phyloP scores from a whole-genome alignment of 2,888 invertebrate genomes.

The Gasteruption jaculator region DNA sequence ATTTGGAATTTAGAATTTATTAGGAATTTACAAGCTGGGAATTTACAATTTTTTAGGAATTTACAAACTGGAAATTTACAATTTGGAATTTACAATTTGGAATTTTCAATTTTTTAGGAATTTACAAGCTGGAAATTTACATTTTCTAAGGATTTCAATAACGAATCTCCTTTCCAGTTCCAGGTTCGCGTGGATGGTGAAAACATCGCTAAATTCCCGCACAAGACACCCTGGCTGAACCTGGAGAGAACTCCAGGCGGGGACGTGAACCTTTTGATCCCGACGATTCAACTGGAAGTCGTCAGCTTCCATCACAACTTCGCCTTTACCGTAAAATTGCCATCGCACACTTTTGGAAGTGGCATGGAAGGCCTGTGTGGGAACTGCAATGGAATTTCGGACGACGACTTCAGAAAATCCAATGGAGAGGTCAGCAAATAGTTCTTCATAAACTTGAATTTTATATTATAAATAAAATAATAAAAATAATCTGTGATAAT shows the following conservation, averaged over 20 bases:
- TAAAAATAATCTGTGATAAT: not conserved
- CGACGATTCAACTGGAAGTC: constrained; percentile 71
- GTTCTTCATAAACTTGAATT: not conserved
- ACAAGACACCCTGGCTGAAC: constrained; percentile 61
- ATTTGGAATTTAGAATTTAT: no score
- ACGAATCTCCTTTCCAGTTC: constrained; percentile 44
- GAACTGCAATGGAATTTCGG: constrained; percentile 62
- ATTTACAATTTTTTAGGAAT: not conserved
- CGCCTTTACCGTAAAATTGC: constrained; percentile 57
- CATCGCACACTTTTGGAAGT: constrained; percentile 69
- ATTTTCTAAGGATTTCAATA: no score
- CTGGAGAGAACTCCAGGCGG: constrained; percentile 58
- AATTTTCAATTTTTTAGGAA: not conserved
- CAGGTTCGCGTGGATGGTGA: constrained; percentile 54
- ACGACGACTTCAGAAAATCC: constrained; percentile 57
- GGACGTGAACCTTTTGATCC: constrained; percentile 62
- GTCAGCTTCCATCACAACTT: constrained; percentile 46
- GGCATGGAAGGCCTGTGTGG: constrained; percentile 80
- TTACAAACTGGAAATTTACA: not conserved
- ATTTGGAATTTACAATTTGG: no score
- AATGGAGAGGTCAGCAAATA: constrained; percentile 47
- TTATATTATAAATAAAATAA: not conserved
- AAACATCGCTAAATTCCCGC: constrained; percentile 53
- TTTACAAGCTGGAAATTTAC: not conserved
- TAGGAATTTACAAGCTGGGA: no score